Evolutionary conservation across 2,888 invertebrate species (phyloP).

Genomic region (Eupithecia inturbata): DNA sequence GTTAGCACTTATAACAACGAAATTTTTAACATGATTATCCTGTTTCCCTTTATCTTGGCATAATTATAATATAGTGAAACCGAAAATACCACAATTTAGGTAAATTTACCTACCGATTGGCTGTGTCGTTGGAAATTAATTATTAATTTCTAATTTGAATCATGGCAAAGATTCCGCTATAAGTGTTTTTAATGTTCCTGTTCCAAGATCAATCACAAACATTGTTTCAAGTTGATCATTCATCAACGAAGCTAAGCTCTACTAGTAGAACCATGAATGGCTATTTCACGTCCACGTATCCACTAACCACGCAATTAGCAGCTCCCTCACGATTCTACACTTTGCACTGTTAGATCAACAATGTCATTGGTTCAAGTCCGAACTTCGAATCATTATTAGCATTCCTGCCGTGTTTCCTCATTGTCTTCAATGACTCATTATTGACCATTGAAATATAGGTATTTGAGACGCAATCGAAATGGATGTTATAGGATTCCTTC

Average conservation of each 20-base stretch:
- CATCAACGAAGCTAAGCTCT: slow-evolving; percentile 46
- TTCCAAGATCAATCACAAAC: not conserved
- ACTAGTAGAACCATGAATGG: slow-evolving; percentile 47
- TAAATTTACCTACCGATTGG: not conserved
- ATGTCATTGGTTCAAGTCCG: slow-evolving; percentile 36
- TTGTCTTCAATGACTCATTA: slow-evolving; percentile 66
- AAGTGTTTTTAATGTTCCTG: not conserved
- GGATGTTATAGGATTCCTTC: slow-evolving; percentile 18
- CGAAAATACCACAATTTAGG: not conserved
- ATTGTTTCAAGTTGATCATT: not conserved
- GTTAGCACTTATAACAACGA: not conserved
- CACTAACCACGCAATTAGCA: slow-evolving; percentile 44
- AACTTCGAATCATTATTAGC: slow-evolving; percentile 49
- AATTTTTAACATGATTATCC: not conserved
- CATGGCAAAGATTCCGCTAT: not conserved
- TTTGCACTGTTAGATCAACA: slow-evolving; percentile 40
- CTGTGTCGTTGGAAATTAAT: not conserved
- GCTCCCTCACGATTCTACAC: slow-evolving; percentile 30
- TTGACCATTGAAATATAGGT: slow-evolving; percentile 38
- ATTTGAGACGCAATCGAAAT: slow-evolving; percentile 30
- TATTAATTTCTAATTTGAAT: not conserved
- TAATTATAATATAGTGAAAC: not conserved
- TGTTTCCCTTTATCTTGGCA: not conserved
- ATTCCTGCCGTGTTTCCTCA: slow-evolving; percentile 66
- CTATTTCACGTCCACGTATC: slow-evolving; percentile 48